Conservation (phyloP, 2,888 invertebrate species). For the Polia nebulosa region DNA sequence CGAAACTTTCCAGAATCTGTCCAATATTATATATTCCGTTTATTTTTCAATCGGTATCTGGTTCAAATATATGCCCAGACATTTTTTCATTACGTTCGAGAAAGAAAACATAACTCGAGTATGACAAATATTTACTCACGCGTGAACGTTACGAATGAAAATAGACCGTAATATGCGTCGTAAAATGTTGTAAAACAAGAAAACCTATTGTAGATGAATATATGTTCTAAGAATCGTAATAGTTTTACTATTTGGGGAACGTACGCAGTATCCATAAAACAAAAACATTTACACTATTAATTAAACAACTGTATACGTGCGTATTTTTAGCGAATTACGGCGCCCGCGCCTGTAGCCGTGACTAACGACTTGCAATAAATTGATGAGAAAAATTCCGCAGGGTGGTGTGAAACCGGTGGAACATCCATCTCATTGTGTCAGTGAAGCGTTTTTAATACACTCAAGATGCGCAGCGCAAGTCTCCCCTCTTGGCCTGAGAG, state of each 20-base stretch:
- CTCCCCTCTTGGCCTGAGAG: slow-evolving; percentile 42
- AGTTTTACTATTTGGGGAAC: slow-evolving; percentile 50
- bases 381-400: slow-evolving; percentile 46
- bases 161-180: slow-evolving; percentile 43
- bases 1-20: slow-evolving; percentile 27
- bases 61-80: slow-evolving; percentile 47
- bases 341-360: slow-evolving; percentile 40
- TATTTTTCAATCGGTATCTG: slow-evolving; percentile 41
- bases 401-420: slow-evolving; percentile 24
- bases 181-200: slow-evolving; percentile 48
- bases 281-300: slow-evolving; percentile 62
- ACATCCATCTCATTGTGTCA: slow-evolving; percentile 59
- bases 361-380: slow-evolving; percentile 55
- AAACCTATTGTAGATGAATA: slow-evolving; percentile 41
- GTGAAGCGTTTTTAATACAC: slow-evolving; percentile 63
- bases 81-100: slow-evolving; percentile 54
- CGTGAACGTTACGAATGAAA: slow-evolving; percentile 53
- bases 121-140: slow-evolving; percentile 59
- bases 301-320: slow-evolving; percentile 60
- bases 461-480: slow-evolving; percentile 59
- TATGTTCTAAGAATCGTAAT: slow-evolving; percentile 56
- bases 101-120: slow-evolving; percentile 53
- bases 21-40: slow-evolving; percentile 27
- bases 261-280: slow-evolving; percentile 39
- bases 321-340: slow-evolving; percentile 59